These are phyloP conservation scores for Argopecten irradians DNA, from an alignment of 1,140 invertebrate genomes.

Conservation along the genomic window DNA sequence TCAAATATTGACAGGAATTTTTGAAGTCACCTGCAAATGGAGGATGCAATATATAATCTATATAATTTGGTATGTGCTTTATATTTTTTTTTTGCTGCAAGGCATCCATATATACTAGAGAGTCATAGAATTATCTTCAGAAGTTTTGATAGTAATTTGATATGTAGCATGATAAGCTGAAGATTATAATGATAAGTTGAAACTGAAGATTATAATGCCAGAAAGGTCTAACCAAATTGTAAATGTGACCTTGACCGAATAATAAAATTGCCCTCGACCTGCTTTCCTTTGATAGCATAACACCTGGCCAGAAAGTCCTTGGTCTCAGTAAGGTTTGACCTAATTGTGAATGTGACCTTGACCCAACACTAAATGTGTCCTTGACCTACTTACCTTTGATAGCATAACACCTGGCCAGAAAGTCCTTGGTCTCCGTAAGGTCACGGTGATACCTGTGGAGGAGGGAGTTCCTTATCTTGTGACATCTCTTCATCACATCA, in stretches of 20 bases:
- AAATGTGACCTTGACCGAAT: neutral
- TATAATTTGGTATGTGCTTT: neutral
- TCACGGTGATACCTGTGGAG: constrained; percentile 79
- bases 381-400: constrained; percentile 72
- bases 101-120: neutral
- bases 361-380: neutral
- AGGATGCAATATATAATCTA: neutral
- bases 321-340: constrained; percentile 53
- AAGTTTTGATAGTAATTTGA: too few relatives aligned
- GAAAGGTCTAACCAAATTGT: neutral
- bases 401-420: constrained; percentile 79
- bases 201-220: neutral
- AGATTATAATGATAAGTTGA: too few relatives aligned
- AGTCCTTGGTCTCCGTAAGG: constrained; percentile 77
- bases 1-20: constrained; percentile 77
- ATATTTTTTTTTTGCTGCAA: neutral
- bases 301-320: constrained; percentile 79
- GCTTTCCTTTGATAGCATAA: constrained; percentile 64
- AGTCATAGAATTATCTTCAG: neutral
- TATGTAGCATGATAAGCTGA: too few relatives aligned
- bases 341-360: neutral
- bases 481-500: constrained; percentile 75
- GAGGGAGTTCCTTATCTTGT: constrained; percentile 73
- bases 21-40: constrained; percentile 60
- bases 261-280: too few relatives aligned